Percentiles rank a stretch among this genome's conserved stretches.
phyloP scores from a whole-genome alignment of 2,888 invertebrate species.

The Diploptera punctata region DNA sequence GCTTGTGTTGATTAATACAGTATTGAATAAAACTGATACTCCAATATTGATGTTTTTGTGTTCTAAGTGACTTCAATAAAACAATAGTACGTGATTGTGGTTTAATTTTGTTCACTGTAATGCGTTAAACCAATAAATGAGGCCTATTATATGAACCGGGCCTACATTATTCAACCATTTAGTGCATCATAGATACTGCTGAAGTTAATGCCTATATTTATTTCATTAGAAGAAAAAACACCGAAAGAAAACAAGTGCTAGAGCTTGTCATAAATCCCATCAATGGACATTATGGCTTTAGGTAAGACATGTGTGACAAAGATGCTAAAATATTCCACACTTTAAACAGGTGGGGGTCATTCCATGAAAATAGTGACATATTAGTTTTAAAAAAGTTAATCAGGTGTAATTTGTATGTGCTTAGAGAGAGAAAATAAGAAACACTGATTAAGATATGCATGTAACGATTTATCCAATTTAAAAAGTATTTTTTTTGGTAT shows the following conservation, averaged over 20 bases:
- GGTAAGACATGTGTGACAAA: no score
- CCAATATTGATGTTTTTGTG: neutral
- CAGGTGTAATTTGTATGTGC: no score
- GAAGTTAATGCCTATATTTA: constrained; percentile 2
- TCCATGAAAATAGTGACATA: no score
- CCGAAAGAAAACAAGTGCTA: neutral
- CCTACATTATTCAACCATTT: neutral
- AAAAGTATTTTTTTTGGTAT: no score
- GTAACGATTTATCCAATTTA: no score
- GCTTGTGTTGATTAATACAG: neutral
- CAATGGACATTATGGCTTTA: constrained; percentile 22
- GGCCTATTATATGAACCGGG: constrained; percentile 9
- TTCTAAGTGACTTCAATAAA: neutral
- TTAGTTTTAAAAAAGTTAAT: no score
- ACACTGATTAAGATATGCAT: no score
- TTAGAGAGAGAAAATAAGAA: no score
- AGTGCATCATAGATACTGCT: neutral
- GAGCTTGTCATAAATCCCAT: neutral
- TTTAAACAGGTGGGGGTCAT: neutral
- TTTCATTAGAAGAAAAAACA: neutral
- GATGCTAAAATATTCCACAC: neutral
- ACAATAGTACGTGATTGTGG: neutral
- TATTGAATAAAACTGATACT: neutral
- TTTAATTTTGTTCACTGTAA: neutral
- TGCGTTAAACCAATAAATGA: neutral